Conservation (phyloP, 2,888 invertebrate genomes). For the Oxycera nigricornis region DNA sequence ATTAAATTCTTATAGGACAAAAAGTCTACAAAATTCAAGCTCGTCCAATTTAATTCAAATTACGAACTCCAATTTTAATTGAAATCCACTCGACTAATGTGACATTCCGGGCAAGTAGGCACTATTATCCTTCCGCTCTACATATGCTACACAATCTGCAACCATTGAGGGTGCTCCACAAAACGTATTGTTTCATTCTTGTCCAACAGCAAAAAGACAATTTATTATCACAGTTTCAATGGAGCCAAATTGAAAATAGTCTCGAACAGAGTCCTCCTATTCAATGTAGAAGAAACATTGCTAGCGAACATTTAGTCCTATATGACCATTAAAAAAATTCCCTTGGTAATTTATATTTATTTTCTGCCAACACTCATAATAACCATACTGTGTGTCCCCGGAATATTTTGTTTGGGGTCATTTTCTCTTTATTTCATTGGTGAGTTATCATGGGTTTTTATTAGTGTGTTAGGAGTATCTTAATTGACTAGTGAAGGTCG, state of each 20-base stretch:
- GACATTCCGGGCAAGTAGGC: too few species aligned
- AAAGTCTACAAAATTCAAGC: too few species aligned
- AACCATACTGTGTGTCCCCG: not conserved
- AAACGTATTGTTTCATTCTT: not conserved
- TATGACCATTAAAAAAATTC: not conserved
- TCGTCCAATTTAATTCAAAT: too few species aligned
- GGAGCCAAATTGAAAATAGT: slow-evolving; percentile 21
- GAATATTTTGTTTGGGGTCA: not conserved
- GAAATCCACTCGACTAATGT: too few species aligned
- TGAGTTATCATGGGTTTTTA: not conserved
- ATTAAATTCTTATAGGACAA: too few species aligned
- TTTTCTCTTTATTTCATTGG: not conserved
- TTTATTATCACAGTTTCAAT: not conserved
- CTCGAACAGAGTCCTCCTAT: slow-evolving; percentile 3
- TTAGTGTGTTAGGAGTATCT: not conserved
- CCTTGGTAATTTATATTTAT: not conserved
- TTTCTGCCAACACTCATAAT: slow-evolving; percentile 4
- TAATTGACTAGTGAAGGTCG: not conserved
- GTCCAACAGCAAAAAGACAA: not conserved
- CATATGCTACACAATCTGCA: too few species aligned
- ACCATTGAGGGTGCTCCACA: too few species aligned
- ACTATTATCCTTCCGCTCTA: too few species aligned
- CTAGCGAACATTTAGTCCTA: not conserved
- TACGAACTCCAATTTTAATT: too few species aligned
- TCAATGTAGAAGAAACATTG: not conserved